Percentiles rank a stretch among this genome's conserved stretches.
phyloP scores from a whole-genome alignment of 2,113 vertebrate genomes.

The Aspidoscelis tigris region DNA sequence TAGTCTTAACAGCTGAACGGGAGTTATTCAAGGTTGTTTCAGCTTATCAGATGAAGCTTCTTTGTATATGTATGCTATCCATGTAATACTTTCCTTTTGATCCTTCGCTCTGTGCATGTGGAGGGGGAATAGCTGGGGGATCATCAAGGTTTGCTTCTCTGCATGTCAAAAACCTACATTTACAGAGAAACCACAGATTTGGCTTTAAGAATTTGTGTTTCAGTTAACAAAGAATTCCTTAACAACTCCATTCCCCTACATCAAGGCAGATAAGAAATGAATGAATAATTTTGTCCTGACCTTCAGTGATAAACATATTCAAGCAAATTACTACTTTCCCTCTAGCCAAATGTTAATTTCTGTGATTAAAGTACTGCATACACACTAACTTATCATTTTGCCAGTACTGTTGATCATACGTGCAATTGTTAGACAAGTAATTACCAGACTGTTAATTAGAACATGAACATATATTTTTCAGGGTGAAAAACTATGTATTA shows the following conservation, averaged over 20 bases:
- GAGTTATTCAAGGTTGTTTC: slow-evolving; percentile 15
- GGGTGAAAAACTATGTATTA: slow-evolving; percentile 7
- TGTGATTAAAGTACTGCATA: slow-evolving; percentile 15
- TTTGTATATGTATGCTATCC: not conserved
- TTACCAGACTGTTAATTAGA: slow-evolving; percentile 60
- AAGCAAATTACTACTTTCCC: slow-evolving; percentile 39
- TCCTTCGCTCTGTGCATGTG: not conserved
- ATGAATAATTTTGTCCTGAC: slow-evolving; percentile 47
- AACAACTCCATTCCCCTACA: slow-evolving; percentile 32
- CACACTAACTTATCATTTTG: slow-evolving; percentile 36
- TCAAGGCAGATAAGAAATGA: slow-evolving; percentile 29
- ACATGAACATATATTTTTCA: slow-evolving; percentile 48
- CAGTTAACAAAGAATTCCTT: slow-evolving; percentile 43
- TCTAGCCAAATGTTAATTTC: slow-evolving; percentile 59
- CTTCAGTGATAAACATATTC: slow-evolving; percentile 40
- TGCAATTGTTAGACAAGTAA: slow-evolving; percentile 51
- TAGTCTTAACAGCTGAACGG: not conserved
- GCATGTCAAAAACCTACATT: not conserved
- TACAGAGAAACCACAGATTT: slow-evolving; percentile 35
- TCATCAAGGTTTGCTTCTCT: slow-evolving; percentile 22
- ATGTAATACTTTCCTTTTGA: slow-evolving; percentile 8
- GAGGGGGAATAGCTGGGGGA: not conserved
- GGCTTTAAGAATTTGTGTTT: slow-evolving; percentile 17
- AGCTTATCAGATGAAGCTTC: slow-evolving; percentile 13
- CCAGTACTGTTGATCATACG: slow-evolving; percentile 39